Conservation (phyloP, 2,888 invertebrate species). For the Trissolcus brochymenae region DNA sequence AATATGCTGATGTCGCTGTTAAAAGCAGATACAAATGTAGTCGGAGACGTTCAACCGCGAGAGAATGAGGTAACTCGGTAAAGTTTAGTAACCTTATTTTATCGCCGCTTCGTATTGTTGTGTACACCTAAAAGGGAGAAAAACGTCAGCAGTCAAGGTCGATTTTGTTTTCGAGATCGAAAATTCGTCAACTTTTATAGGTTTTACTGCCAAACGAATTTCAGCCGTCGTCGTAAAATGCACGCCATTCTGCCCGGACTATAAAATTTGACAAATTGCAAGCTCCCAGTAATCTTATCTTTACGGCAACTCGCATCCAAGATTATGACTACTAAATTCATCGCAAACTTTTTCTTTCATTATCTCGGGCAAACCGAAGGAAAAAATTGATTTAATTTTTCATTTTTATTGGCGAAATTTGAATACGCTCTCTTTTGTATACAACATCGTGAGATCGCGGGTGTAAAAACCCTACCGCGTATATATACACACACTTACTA, state of each 20-base stretch:
- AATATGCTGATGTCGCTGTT: conserved; percentile 50
- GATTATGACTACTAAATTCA: conserved; percentile 33
- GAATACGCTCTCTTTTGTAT: too few species aligned
- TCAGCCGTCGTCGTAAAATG: conserved; percentile 11
- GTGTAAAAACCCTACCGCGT: too few species aligned
- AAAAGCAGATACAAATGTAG: conserved; percentile 39
- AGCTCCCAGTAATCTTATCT: conserved; percentile 42
- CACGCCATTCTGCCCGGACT: conserved; percentile 4
- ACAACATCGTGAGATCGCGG: too few species aligned
- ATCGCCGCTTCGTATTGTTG: conserved; percentile 37
- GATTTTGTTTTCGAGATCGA: conserved; percentile 3
- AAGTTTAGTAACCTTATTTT: conserved; percentile 55
- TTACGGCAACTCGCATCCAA: conserved; percentile 36
- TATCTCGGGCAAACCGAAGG: too few species aligned
- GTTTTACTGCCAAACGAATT: conserved; percentile 8
- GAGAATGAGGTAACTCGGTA: conserved; percentile 52
- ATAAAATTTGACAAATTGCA: conserved; percentile 47
- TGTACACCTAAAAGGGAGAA: conserved; percentile 6
- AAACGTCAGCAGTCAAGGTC: conserved; percentile 6
- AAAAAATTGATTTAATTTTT: too few species aligned
- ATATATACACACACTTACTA: too few species aligned
- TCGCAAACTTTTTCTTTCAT: too few species aligned
- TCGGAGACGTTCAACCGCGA: conserved; percentile 16
- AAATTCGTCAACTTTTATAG: conserved; percentile 12
- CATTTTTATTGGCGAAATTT: neutral